Evolutionary conservation across 2,888 invertebrate species (phyloP).

Genomic region (Epistrophe grossulariae): DNA sequence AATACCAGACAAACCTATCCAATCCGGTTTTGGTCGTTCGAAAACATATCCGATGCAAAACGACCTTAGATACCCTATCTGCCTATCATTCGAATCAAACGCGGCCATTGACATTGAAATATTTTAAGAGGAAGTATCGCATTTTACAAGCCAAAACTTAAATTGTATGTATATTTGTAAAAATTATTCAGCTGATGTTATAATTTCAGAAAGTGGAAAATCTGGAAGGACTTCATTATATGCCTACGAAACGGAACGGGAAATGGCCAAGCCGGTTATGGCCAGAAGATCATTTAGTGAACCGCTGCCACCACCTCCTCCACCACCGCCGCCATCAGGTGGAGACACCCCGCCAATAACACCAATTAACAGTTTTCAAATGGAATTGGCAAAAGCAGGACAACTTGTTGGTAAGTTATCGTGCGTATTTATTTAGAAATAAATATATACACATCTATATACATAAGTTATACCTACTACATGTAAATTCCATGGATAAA

Average conservation of each 20-base stretch:
- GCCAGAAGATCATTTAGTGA: slow-evolving; percentile 79
- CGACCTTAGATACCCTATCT: no score
- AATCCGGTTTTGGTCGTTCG: no score
- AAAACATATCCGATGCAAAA: no score
- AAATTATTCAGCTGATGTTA: neutral
- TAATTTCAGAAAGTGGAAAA: slow-evolving; percentile 49
- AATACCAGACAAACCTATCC: no score
- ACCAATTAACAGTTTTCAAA: slow-evolving; percentile 79
- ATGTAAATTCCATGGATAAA: neutral
- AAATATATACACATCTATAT: neutral
- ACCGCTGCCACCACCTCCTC: slow-evolving; percentile 84
- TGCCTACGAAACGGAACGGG: slow-evolving; percentile 76
- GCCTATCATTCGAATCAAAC: no score
- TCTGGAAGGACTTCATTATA: slow-evolving; percentile 45
- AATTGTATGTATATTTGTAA: no score
- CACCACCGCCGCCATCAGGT: slow-evolving; percentile 83
- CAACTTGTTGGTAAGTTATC: slow-evolving; percentile 78
- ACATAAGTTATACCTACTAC: neutral
- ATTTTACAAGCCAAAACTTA: no score
- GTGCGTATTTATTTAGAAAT: neutral
- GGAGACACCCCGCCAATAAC: slow-evolving; percentile 78
- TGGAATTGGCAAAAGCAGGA: slow-evolving; percentile 80
- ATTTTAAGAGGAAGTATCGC: no score
- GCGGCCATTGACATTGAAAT: no score
- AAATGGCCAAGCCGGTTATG: slow-evolving; percentile 77